These are phyloP conservation scores for Trachelipus rathkii DNA, from an alignment of 1,140 invertebrate genomes.

Conservation along the genomic window DNA sequence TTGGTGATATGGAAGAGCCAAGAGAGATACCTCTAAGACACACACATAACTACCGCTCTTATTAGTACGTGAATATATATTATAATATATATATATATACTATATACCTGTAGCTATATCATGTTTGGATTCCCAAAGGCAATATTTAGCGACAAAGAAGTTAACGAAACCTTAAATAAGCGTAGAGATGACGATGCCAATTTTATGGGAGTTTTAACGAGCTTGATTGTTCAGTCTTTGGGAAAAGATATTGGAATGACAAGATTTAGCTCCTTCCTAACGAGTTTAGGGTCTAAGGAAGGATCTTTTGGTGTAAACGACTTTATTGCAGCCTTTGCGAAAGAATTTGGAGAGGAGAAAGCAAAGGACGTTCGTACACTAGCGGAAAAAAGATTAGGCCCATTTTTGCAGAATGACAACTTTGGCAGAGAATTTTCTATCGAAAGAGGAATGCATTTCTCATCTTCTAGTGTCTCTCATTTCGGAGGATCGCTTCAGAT, in stretches of 20 bases:
- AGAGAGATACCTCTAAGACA: too few relatives aligned
- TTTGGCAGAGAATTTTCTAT: not conserved
- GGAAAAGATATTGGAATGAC: slow-evolving; percentile 33
- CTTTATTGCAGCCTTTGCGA: slow-evolving; percentile 37
- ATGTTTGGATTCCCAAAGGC: slow-evolving; percentile 31
- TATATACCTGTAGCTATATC: too few relatives aligned
- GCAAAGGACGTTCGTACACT: slow-evolving; percentile 30
- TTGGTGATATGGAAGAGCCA: too few relatives aligned
- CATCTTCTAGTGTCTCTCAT: not conserved
- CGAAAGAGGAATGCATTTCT: not conserved
- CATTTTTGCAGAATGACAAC: not conserved
- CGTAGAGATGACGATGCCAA: slow-evolving; percentile 14
- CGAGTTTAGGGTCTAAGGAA: slow-evolving; percentile 24
- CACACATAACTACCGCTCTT: too few relatives aligned
- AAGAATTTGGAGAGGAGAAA: slow-evolving; percentile 43
- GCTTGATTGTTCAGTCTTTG: slow-evolving; percentile 33
- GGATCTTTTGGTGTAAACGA: slow-evolving; percentile 33
- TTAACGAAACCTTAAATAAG: not conserved
- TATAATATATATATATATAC: too few relatives aligned
- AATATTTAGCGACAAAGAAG: slow-evolving; percentile 19
- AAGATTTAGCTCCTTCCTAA: slow-evolving; percentile 36
- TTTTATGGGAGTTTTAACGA: slow-evolving; percentile 38
- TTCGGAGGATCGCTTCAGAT: not conserved
- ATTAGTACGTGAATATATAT: too few relatives aligned
- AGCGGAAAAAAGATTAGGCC: slow-evolving; percentile 28